Percentiles rank a stretch among this genome's conserved stretches.
Conservation (phyloP, 2,113 vertebrate genomes). For the Petromus typicus region DNA sequence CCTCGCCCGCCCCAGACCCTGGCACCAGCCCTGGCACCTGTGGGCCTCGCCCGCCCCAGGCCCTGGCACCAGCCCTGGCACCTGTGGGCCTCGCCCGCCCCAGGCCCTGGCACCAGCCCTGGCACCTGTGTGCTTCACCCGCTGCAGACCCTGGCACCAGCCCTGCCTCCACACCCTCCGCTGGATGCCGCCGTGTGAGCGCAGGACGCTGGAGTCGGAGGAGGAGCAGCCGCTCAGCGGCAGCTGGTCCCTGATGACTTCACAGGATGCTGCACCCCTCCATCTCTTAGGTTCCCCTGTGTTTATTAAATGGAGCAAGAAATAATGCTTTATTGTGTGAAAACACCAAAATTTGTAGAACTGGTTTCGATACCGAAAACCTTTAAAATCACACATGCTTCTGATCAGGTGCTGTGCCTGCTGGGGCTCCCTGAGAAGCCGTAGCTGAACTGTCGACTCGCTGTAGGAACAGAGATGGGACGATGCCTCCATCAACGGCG, state of each 20-base stretch:
- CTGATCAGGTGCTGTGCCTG: conserved; percentile 22
- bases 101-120: no score
- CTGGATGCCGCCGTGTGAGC: not conserved
- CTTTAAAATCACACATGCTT: conserved; percentile 60
- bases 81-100: no score
- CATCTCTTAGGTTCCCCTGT: not conserved
- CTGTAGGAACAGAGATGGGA: conserved; percentile 40
- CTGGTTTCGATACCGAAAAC: conserved; percentile 2
- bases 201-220: not conserved
- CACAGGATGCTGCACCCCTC: rapidly evolving
- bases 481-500: not conserved
- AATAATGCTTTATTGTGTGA: conserved; percentile 35
- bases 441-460: conserved; percentile 20
- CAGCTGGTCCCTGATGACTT: not conserved
- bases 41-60: no score
- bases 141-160: not conserved
- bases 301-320: conserved; percentile 36
- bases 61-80: no score
- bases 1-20: no score
- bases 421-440: not conserved
- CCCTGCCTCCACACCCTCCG: not conserved
- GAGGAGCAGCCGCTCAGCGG: not conserved
- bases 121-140: not conserved
- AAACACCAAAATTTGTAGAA: conserved; percentile 36
- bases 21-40: no score